Conservation (phyloP, 2,113 vertebrate species). For the Podarcis raffonei region DNA sequence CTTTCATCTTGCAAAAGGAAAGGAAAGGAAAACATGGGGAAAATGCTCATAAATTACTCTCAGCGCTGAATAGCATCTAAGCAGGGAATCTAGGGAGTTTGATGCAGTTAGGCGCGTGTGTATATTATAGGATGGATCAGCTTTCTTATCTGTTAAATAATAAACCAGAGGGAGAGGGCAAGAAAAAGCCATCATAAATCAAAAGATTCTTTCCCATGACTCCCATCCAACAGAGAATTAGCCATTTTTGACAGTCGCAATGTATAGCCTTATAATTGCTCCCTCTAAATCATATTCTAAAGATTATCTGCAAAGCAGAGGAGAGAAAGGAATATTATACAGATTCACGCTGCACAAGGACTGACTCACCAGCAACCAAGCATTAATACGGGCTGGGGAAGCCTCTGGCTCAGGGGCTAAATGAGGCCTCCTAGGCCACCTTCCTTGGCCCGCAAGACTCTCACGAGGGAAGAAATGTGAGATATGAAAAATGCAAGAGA, state of each 20-base stretch:
- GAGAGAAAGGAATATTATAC: neutral
- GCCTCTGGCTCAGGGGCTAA: no score
- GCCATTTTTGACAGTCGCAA: neutral
- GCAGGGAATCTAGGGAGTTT: neutral
- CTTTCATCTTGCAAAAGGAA: conserved; percentile 7
- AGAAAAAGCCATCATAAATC: neutral
- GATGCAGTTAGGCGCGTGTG: neutral
- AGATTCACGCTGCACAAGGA: neutral
- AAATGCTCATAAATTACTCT: conserved; percentile 7
- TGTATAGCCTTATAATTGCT: neutral
- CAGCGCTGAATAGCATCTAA: neutral
- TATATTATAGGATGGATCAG: conserved; percentile 3
- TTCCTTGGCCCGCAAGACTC: no score
- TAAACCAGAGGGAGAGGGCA: neutral
- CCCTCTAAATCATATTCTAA: conserved; percentile 4
- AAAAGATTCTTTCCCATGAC: neutral
- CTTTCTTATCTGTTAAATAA: conserved; percentile 17
- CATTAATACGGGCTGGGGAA: neutral
- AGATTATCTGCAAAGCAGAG: neutral
- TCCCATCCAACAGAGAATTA: neutral
- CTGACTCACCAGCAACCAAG: neutral
- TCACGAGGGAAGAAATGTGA: no score
- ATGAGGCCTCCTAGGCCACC: no score
- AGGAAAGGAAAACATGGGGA: neutral
- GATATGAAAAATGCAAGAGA: no score